phyloP scores from a whole-genome alignment of 2,113 vertebrate genomes.

The Rattus norvegicus region DNA sequence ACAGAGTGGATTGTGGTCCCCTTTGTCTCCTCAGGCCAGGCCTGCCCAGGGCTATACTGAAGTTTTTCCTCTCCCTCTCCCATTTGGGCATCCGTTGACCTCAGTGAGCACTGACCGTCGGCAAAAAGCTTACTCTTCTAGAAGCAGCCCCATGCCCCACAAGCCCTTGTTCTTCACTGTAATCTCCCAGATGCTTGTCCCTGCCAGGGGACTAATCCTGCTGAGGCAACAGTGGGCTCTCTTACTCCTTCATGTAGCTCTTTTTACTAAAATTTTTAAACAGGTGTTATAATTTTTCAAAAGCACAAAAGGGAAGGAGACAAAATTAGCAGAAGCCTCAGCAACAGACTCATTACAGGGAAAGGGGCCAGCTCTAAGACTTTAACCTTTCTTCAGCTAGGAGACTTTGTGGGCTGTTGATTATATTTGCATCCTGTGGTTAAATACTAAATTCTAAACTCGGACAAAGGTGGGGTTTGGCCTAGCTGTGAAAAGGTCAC shows the following conservation, averaged over 20 bases:
- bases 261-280: background rate
- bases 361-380: background rate
- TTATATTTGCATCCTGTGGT: background rate
- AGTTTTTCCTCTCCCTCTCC: background rate
- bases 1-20: background rate
- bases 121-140: background rate
- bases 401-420: background rate
- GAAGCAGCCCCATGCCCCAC: background rate
- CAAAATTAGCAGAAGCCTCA: background rate
- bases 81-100: background rate
- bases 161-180: background rate
- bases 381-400: background rate
- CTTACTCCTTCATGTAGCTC: background rate
- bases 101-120: background rate
- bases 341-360: background rate
- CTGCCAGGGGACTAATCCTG: background rate
- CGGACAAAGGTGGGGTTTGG: background rate
- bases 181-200: background rate
- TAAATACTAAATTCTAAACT: conserved; percentile 29
- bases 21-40: background rate
- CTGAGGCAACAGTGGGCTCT: background rate
- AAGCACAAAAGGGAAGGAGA: background rate
- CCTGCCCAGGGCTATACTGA: background rate
- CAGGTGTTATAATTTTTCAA: background rate
- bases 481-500: background rate